These are phyloP conservation scores for Netelia inedita DNA, from an alignment of 2,888 invertebrate species.

Conservation along the genomic window DNA sequence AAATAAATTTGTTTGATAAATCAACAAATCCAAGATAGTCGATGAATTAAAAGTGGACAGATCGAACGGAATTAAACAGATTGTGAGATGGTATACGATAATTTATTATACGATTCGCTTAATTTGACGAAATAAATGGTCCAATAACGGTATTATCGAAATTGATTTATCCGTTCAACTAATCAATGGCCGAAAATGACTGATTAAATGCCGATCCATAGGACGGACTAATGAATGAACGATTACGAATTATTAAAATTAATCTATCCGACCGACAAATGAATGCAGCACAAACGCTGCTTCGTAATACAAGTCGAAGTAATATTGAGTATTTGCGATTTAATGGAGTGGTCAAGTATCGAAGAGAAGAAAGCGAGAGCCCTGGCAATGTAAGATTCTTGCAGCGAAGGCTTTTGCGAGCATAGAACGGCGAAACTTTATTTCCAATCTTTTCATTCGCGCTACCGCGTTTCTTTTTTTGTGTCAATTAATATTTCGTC, in stretches of 20 bases:
- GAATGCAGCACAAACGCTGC: background rate
- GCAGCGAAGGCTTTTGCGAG: background rate
- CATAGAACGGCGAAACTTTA: conserved; percentile 12
- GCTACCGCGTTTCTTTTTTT: conserved; percentile 72
- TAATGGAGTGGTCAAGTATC: conserved; percentile 20
- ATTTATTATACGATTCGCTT: background rate
- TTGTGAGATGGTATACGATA: too few species aligned
- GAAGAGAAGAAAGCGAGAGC: conserved; percentile 31
- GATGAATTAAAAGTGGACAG: too few species aligned
- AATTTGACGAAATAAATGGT: too few species aligned
- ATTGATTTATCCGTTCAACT: too few species aligned
- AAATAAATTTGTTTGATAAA: background rate
- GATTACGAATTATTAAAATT: conserved; percentile 18
- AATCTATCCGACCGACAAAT: conserved; percentile 30
- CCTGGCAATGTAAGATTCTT: background rate
- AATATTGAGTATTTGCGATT: conserved; percentile 12
- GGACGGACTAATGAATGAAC: conserved; percentile 17
- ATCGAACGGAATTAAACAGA: too few species aligned
- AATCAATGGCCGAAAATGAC: too few species aligned
- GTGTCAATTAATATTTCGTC: conserved; percentile 82
- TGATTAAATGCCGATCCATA: background rate
- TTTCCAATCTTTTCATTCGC: conserved; percentile 18
- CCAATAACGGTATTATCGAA: too few species aligned
- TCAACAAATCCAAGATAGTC: background rate
- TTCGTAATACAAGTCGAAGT: background rate